Evolutionary conservation across 2,797 vertebrate species (phyloP).

Genomic region (Aselliscus stoliczkanus): DNA sequence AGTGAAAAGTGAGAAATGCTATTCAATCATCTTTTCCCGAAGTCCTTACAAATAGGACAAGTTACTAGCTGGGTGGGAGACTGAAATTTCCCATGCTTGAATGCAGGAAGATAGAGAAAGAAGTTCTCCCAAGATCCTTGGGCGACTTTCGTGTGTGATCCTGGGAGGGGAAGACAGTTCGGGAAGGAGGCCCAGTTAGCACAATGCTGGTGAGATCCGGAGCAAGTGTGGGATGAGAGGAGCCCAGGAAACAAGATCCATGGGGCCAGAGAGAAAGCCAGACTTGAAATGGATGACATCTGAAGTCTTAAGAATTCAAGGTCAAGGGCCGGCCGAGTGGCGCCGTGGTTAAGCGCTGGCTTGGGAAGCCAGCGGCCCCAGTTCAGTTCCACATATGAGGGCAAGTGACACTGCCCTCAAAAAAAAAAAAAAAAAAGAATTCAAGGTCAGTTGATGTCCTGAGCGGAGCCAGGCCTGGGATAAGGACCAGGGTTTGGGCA

Average conservation of each 20-base stretch:
- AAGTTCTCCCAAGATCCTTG: neutral
- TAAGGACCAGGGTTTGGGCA: neutral
- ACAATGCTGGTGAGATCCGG: neutral
- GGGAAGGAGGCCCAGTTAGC: neutral
- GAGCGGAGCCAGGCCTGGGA: neutral
- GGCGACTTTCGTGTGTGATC: neutral
- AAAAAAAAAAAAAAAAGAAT: too few species aligned
- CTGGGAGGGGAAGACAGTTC: too few species aligned
- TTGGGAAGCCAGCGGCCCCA: too few species aligned
- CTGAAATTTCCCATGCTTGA: neutral
- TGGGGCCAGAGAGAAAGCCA: neutral
- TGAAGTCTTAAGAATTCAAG: neutral
- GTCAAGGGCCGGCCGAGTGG: too few species aligned
- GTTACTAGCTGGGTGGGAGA: neutral
- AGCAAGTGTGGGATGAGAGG: neutral
- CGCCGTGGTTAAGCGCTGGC: too few species aligned
- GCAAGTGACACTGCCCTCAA: too few species aligned
- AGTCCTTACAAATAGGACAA: slow-evolving; percentile 43
- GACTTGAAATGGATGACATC: neutral
- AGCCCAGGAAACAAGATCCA: neutral
- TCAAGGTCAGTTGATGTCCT: neutral
- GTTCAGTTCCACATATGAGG: too few species aligned
- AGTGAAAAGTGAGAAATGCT: slow-evolving; percentile 41
- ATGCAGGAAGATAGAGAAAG: neutral
- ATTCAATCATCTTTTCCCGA: slow-evolving; percentile 19